Conservation (phyloP, 2,888 invertebrate genomes). For the Adela reaumurella region DNA sequence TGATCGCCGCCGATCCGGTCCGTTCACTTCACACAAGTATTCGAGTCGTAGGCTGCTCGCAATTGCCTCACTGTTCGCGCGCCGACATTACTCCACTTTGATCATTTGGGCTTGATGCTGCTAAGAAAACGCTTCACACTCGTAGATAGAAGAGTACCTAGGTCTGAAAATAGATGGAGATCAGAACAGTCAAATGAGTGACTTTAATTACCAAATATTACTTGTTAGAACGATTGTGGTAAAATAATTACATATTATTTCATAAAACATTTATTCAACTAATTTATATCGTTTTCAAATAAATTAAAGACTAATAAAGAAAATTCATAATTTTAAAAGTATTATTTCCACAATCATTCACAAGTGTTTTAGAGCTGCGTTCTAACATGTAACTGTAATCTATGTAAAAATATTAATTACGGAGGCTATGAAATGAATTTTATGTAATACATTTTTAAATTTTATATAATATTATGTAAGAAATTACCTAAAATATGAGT, state of each 20-base stretch:
- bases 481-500: too few species aligned
- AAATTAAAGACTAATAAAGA: too few species aligned
- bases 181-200: constrained; percentile 33
- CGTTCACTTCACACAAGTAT: not conserved
- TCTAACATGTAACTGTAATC: not conserved
- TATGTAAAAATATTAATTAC: not conserved
- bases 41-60: not conserved
- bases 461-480: too few species aligned
- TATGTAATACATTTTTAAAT: too few species aligned
- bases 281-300: too few species aligned
- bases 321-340: not conserved
- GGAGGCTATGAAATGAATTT: too few species aligned
- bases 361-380: not conserved
- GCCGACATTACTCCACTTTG: not conserved
- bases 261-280: not conserved
- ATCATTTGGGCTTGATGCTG: constrained; percentile 16
- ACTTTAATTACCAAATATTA: constrained; percentile 18
- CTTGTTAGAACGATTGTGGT: not conserved
- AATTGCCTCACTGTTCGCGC: not conserved
- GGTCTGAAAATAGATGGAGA: constrained; percentile 70
- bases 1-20: not conserved
- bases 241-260: constrained; percentile 1
- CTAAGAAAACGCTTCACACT: constrained; percentile 57
- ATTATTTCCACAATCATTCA: not conserved
- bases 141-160: constrained; percentile 64